phyloP scores from a whole-genome alignment of 2,113 vertebrate species.

The Proterorhinus semilunaris region DNA sequence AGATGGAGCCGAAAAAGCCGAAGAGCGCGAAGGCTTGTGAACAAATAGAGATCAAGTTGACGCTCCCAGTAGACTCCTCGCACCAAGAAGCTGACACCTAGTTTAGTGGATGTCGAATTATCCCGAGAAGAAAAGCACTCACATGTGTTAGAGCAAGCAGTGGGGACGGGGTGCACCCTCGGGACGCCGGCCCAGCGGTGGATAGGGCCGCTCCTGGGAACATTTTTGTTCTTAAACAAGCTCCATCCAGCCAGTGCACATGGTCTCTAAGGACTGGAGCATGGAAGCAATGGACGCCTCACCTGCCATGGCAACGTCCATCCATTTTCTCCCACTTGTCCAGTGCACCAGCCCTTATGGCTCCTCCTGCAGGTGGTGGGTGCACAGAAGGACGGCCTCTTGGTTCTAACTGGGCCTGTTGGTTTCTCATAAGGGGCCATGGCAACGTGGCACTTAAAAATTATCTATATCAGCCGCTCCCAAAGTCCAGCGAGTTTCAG shows the following conservation, averaged over 20 bases:
- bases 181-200: constrained; percentile 9
- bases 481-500: too few species aligned
- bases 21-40: neutral
- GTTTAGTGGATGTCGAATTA: constrained; percentile 26
- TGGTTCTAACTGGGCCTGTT: too few species aligned
- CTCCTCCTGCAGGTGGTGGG: too few species aligned
- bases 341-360: too few species aligned
- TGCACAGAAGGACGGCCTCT: too few species aligned
- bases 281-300: neutral
- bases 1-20: neutral
- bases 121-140: constrained; percentile 12
- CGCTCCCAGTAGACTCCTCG: constrained; percentile 14
- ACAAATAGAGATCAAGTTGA: constrained; percentile 33
- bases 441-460: neutral
- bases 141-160: neutral
- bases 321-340: too few species aligned
- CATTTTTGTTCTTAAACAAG: constrained; percentile 26
- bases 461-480: too few species aligned
- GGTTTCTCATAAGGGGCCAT: too few species aligned
- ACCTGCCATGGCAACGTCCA: neutral
- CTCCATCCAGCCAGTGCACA: constrained; percentile 1
- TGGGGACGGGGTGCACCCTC: constrained; percentile 18
- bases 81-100: constrained; percentile 19
- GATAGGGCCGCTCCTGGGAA: constrained; percentile 18
- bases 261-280: constrained; percentile 22